Conservation (phyloP, 2,797 vertebrate genomes). For the Xerus rutilus region DNA sequence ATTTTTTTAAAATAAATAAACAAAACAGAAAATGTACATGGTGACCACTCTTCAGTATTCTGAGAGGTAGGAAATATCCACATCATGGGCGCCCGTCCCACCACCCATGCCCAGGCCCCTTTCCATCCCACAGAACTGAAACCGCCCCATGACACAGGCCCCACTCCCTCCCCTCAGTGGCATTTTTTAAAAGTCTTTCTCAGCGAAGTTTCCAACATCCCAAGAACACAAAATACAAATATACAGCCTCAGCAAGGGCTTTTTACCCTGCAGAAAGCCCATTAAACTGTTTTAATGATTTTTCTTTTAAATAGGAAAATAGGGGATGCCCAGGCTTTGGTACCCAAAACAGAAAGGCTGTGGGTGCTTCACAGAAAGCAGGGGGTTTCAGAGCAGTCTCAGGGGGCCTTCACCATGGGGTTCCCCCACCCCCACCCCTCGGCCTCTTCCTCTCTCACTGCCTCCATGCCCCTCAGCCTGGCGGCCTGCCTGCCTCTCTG, state of each 20-base stretch:
- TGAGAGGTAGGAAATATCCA: not conserved
- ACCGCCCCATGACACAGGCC: not conserved
- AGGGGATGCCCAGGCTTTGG: constrained; percentile 22
- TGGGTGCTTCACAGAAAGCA: constrained; percentile 44
- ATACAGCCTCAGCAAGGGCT: not conserved
- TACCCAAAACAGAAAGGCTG: constrained; percentile 46
- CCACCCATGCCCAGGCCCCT: not conserved
- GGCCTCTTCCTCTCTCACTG: constrained; percentile 1
- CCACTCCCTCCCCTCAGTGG: not conserved
- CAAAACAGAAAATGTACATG: not conserved
- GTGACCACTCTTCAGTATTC: not conserved
- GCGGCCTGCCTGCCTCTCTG: not conserved
- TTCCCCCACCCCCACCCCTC: not conserved
- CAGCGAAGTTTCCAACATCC: not conserved
- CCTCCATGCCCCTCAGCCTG: not conserved
- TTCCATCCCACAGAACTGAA: not conserved
- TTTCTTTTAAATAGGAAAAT: not conserved
- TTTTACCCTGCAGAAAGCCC: not conserved
- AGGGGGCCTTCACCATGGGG: not conserved
- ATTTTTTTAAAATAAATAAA: not conserved
- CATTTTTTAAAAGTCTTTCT: not conserved
- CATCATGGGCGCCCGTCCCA: rapidly evolving
- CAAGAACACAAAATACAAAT: not conserved
- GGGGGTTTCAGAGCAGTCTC: constrained; percentile 35
- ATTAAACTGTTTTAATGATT: not conserved